Conservation (phyloP, 2,888 invertebrate species). For the Thera obeliscata region DNA sequence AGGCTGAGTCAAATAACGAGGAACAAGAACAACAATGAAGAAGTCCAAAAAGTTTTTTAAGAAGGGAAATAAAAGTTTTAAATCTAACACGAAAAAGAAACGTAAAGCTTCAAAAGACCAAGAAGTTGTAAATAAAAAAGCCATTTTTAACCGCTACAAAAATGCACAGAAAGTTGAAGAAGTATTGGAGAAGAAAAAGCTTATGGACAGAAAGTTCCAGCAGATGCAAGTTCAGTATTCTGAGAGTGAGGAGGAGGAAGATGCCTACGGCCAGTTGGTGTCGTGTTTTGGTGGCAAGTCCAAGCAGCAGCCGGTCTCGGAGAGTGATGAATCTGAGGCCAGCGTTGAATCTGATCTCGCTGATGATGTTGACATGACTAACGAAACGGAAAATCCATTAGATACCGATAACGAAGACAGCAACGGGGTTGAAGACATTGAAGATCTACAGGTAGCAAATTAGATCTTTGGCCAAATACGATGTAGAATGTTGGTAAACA, state of each 20-base stretch:
- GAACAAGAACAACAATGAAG: conserved; percentile 50
- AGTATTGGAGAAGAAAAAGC: conserved; percentile 70
- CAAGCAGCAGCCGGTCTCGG: conserved; percentile 47
- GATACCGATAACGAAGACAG: conserved; percentile 24
- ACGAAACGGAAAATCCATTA: conserved; percentile 1
- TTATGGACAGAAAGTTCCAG: conserved; percentile 65
- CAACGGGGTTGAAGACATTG: conserved; percentile 38
- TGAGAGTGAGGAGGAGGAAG: conserved; percentile 80
- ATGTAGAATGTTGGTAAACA: no score
- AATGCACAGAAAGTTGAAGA: conserved; percentile 78
- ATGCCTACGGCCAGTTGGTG: conserved; percentile 80
- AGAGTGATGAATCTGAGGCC: conserved; percentile 59
- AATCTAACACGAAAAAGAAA: conserved; percentile 58
- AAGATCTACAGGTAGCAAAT: neutral
- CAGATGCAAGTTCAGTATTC: conserved; percentile 67
- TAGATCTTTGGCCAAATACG: no score
- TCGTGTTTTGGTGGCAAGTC: conserved; percentile 72
- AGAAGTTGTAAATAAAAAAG: conserved; percentile 68
- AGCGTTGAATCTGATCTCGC: conserved; percentile 19
- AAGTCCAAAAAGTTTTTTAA: conserved; percentile 60
- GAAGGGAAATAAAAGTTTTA: conserved; percentile 59
- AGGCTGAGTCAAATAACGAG: no score
- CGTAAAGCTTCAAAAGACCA: conserved; percentile 56
- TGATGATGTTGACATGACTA: conserved; percentile 23
- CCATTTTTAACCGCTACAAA: conserved; percentile 79